phyloP scores from a whole-genome alignment of 2,113 vertebrate genomes.

The Trogon surrucura region DNA sequence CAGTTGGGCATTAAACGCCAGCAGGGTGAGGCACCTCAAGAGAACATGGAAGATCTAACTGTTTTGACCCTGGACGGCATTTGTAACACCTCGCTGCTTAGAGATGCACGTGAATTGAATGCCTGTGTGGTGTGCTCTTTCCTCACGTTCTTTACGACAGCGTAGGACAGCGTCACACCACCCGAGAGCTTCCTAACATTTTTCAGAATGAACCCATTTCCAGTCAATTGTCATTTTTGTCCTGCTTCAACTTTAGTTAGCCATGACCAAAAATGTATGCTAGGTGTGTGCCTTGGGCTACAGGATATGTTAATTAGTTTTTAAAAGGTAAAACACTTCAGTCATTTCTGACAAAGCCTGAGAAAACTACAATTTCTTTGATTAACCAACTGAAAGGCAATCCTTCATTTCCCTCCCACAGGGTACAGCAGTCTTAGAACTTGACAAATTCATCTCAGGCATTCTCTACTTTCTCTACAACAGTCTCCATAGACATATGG shows the following conservation, averaged over 20 bases:
- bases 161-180: not conserved
- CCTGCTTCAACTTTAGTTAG: not conserved
- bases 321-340: not conserved
- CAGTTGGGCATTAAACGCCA: not conserved
- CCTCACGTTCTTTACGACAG: not conserved
- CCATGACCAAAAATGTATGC: rapidly evolving
- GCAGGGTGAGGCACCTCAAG: not conserved
- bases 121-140: not conserved
- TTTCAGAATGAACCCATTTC: not conserved
- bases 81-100: rapidly evolving
- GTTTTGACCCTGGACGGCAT: not conserved
- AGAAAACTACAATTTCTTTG: not conserved
- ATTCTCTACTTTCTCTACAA: not conserved
- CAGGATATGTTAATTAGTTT: not conserved
- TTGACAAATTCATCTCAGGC: not conserved
- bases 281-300: not conserved
- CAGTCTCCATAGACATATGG: not conserved
- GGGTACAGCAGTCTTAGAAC: not conserved
- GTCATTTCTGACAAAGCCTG: not conserved
- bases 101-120: not conserved
- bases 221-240: not conserved
- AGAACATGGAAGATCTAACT: not conserved
- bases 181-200: not conserved
- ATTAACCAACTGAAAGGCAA: not conserved
- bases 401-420: not conserved